A percentile compares a stretch with the other conserved stretches of the same genome.
Conservation (phyloP, 2,113 vertebrate species). For the Narcine bancroftii region DNA sequence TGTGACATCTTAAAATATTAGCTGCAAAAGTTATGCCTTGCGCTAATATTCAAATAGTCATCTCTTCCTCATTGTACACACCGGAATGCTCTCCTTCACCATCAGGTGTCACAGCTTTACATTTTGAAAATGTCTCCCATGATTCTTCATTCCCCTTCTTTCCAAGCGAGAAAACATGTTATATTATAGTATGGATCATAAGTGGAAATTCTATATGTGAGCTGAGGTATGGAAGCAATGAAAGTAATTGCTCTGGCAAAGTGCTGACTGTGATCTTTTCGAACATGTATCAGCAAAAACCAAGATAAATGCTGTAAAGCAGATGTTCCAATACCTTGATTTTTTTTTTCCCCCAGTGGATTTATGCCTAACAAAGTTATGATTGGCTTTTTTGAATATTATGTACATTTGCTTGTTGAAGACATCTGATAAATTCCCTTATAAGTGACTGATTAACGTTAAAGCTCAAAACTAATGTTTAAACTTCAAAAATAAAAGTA, state of each 20-base stretch:
- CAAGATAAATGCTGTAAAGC: not conserved
- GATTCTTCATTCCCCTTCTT: not conserved
- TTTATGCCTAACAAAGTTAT: not conserved
- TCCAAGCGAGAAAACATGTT: not conserved
- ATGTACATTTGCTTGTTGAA: not conserved
- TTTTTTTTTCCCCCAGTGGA: too few relatives aligned
- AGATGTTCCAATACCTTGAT: not conserved
- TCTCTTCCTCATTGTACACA: not conserved
- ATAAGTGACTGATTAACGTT: not conserved
- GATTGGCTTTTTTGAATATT: not conserved
- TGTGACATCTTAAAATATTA: not conserved
- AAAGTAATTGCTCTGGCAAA: not conserved
- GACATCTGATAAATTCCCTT: not conserved
- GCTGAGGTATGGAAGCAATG: not conserved
- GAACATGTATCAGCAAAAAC: not conserved
- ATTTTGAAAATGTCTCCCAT: not conserved
- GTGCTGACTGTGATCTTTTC: not conserved
- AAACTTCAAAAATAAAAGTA: too few relatives aligned
- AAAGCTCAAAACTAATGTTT: not conserved
- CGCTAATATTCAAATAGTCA: not conserved
- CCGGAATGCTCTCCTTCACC: not conserved
- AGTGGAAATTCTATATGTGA: constrained; percentile 5
- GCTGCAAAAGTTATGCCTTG: not conserved
- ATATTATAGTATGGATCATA: not conserved
- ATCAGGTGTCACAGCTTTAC: not conserved